These are phyloP conservation scores for Rhagoletis zephyria DNA, from an alignment of 1,140 invertebrate genomes.

Conservation along the genomic window DNA sequence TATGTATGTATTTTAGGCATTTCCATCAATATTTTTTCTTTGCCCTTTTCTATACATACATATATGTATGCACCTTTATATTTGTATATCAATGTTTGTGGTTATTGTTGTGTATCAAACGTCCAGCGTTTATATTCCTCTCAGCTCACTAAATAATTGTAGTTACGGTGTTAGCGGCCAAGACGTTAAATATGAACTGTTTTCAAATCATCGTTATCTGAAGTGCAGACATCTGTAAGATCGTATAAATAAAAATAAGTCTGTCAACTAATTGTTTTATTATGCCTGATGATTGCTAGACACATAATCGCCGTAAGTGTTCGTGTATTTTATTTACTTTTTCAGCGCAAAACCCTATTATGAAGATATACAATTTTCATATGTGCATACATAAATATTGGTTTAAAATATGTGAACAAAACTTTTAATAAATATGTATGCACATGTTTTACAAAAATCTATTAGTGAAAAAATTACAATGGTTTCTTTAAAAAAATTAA, in stretches of 20 bases:
- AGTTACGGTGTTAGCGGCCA: not conserved
- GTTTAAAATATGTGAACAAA: not conserved
- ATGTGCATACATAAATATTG: not conserved
- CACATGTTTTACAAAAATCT: too few species aligned
- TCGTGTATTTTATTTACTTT: not conserved
- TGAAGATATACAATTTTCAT: not conserved
- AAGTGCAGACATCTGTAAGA: not conserved
- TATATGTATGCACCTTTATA: too few species aligned
- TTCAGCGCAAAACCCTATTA: not conserved
- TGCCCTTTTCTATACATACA: too few species aligned
- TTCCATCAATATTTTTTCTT: too few species aligned
- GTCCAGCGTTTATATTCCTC: not conserved
- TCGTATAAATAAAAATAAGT: not conserved
- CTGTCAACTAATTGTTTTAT: conserved; percentile 29
- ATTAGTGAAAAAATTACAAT: too few species aligned
- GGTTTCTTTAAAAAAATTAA: too few species aligned
- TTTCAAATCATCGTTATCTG: not conserved
- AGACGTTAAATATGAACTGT: not conserved
- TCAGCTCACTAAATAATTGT: not conserved
- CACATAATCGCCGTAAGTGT: not conserved
- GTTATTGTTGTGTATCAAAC: too few species aligned
- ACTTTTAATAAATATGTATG: not conserved
- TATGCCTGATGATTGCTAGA: not conserved
- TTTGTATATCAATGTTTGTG: too few species aligned
- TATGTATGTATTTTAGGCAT: not conserved